Conservation (phyloP, 2,113 vertebrate species). For the Callorhinus ursinus region DNA sequence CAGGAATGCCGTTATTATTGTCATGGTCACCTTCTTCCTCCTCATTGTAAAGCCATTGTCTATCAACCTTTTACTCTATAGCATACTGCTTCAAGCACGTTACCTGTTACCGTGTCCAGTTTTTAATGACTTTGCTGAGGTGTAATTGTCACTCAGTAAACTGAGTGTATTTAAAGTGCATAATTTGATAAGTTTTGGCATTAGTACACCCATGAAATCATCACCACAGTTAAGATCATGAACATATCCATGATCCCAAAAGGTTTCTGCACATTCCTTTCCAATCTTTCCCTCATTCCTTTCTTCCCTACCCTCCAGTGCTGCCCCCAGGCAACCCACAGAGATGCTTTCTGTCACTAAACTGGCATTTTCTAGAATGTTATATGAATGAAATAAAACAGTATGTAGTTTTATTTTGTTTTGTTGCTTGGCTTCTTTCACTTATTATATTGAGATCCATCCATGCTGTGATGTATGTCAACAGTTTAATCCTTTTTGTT, state of each 20-base stretch:
- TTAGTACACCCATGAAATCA: neutral
- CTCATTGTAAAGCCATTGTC: neutral
- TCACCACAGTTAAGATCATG: neutral
- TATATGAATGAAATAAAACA: neutral
- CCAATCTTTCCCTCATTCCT: neutral
- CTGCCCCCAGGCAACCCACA: neutral
- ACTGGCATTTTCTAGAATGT: neutral
- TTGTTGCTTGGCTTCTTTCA: neutral
- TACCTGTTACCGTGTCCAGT: neutral
- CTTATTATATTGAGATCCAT: neutral
- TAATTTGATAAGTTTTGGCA: neutral
- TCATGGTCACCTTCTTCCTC: neutral
- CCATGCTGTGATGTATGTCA: neutral
- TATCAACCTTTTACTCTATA: neutral
- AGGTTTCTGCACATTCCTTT: neutral
- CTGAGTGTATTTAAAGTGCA: neutral
- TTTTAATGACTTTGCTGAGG: neutral
- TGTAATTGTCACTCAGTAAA: neutral
- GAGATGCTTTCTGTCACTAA: neutral
- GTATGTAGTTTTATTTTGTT: neutral
- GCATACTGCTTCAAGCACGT: neutral
- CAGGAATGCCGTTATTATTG: accelerated
- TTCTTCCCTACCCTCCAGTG: neutral
- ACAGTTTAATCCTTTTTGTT: neutral
- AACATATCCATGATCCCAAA: neutral